These are phyloP conservation scores for Mesodorylaimus sp. DNA, from an alignment of 2,888 invertebrate species.

Conservation along the genomic window DNA sequence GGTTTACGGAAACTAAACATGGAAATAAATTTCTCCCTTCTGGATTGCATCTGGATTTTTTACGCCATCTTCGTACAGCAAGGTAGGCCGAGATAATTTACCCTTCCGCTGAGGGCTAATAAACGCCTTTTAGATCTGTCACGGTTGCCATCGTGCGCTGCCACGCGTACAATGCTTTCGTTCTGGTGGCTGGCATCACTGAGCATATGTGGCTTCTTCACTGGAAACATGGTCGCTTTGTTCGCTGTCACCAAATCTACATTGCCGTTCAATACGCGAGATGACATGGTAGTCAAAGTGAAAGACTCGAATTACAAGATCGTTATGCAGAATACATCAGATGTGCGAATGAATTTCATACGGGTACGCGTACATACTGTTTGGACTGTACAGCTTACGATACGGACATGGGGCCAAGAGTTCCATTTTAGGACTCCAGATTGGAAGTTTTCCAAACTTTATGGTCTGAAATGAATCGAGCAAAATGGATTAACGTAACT, in stretches of 20 bases:
- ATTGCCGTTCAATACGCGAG: slow-evolving; percentile 20
- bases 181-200: slow-evolving; percentile 22
- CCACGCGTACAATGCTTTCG: slow-evolving; percentile 22
- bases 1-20: slow-evolving; percentile 13
- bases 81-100: too few species aligned
- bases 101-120: too few species aligned
- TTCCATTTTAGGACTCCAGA: background rate
- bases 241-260: slow-evolving; percentile 21
- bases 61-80: slow-evolving; percentile 22
- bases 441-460: background rate
- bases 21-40: slow-evolving; percentile 14
- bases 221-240: slow-evolving; percentile 23
- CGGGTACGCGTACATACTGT: slow-evolving; percentile 14
- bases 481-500: background rate
- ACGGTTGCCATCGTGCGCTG: slow-evolving; percentile 19
- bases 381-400: too few species aligned
- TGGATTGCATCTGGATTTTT: slow-evolving; percentile 20
- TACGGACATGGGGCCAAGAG: too few species aligned
- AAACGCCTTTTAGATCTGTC: slow-evolving; percentile 18
- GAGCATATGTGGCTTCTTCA: slow-evolving; percentile 22
- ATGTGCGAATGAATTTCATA: slow-evolving; percentile 19
- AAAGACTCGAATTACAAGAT: slow-evolving; percentile 16
- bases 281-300: slow-evolving; percentile 16
- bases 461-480: background rate
- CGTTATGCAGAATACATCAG: slow-evolving; percentile 18